A percentile compares a stretch with the other conserved stretches of the same genome.
Evolutionary conservation across 2,113 vertebrate genomes (phyloP).

Genomic region (Empidonax traillii): DNA sequence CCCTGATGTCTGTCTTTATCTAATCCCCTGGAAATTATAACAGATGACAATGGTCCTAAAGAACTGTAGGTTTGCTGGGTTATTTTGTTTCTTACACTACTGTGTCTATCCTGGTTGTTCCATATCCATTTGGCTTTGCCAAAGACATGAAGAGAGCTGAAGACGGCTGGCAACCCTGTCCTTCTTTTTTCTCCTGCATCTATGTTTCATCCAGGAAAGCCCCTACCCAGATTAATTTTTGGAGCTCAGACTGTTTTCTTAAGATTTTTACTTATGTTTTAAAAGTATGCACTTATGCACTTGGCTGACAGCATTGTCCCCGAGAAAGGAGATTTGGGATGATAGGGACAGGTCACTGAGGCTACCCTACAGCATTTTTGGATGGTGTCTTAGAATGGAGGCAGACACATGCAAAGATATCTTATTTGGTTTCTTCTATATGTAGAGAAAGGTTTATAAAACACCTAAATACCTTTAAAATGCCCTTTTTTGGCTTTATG

Average conservation of each 20-base stretch:
- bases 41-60: not conserved
- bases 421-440: not conserved
- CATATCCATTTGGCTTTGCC: not conserved
- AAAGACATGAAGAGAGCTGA: not conserved
- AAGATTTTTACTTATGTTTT: not conserved
- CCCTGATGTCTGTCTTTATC: not conserved
- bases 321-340: not conserved
- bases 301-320: not conserved
- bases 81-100: not conserved
- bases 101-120: not conserved
- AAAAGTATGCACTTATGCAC: not conserved
- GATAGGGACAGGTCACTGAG: not conserved
- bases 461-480: not conserved
- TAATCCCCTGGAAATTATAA: not conserved
- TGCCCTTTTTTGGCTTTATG: not conserved
- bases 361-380: not conserved
- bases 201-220: accelerated
- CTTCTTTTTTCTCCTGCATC: not conserved
- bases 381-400: not conserved
- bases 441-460: not conserved
- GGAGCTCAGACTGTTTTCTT: not conserved
- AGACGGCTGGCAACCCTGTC: not conserved
- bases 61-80: not conserved
- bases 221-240: not conserved
- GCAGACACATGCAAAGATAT: not conserved